phyloP scores from a whole-genome alignment of 1,140 invertebrate species.

The Zaprionus lachaisei region DNA sequence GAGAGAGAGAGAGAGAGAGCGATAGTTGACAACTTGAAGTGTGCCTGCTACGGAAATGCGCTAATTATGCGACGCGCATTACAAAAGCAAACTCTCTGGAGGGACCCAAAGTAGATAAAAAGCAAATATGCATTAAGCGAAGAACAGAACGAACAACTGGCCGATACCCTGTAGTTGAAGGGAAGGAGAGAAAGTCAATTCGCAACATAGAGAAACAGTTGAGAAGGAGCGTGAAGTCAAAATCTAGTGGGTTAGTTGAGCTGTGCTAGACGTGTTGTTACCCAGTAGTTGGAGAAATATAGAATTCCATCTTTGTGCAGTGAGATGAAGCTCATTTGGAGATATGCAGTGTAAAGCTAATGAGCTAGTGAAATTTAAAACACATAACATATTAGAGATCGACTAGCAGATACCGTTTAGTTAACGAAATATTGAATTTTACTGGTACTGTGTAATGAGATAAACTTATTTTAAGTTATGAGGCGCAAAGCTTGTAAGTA shows the following conservation, averaged over 20 bases:
- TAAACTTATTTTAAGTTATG: too few species aligned
- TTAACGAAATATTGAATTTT: not conserved
- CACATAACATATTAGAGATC: not conserved
- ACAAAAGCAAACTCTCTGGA: slow-evolving; percentile 27
- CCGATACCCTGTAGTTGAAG: not conserved
- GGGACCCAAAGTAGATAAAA: slow-evolving; percentile 17
- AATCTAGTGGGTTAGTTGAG: not conserved
- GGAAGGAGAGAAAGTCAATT: not conserved
- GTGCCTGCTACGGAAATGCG: slow-evolving; percentile 41
- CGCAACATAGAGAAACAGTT: not conserved
- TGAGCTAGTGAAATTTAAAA: too few species aligned
- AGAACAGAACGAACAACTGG: not conserved
- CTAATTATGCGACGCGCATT: slow-evolving; percentile 61
- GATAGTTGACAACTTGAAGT: slow-evolving; percentile 23
- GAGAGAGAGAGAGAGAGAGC: not conserved
- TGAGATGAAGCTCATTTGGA: too few species aligned
- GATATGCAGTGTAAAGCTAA: too few species aligned
- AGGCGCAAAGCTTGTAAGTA: too few species aligned
- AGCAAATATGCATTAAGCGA: slow-evolving; percentile 7
- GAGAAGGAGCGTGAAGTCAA: not conserved
- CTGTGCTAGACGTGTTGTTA: not conserved
- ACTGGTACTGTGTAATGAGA: too few species aligned
- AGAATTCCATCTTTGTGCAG: too few species aligned
- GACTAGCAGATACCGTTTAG: slow-evolving; percentile 4
- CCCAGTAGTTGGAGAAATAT: too few species aligned